Evolutionary conservation across 2,113 vertebrate genomes (phyloP).

Genomic region (Pelobates fuscus): DNA sequence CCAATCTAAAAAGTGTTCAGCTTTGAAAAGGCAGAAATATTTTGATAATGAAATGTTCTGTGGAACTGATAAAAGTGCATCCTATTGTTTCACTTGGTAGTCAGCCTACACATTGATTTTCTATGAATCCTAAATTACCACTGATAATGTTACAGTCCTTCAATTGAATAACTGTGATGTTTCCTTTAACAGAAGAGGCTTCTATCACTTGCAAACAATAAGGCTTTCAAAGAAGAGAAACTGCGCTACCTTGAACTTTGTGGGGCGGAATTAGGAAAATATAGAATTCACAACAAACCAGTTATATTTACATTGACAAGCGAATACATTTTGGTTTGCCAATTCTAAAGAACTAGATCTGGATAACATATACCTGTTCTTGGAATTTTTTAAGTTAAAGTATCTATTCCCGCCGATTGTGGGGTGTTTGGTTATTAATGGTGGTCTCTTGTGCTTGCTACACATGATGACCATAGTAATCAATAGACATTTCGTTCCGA

Average conservation of each 20-base stretch:
- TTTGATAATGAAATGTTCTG: not conserved
- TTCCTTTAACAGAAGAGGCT: not conserved
- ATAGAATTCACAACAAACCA: no score
- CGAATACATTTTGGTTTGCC: no score
- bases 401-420: no score
- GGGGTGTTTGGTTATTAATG: no score
- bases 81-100: not conserved
- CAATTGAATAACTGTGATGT: not conserved
- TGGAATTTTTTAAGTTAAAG: no score
- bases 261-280: not conserved
- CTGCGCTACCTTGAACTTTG: not conserved
- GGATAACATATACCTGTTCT: no score
- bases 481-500: no score
- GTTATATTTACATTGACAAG: no score
- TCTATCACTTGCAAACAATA: not conserved
- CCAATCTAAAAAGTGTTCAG: not conserved
- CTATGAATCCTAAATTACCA: not conserved
- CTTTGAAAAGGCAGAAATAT: not conserved
- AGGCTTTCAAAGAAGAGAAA: not conserved
- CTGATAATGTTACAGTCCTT: not conserved
- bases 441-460: no score
- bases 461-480: no score
- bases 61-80: not conserved
- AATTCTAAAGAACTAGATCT: no score
- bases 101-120: not conserved